Percentiles rank a stretch among this genome's conserved stretches.
Evolutionary conservation across 2,888 invertebrate species (phyloP).

Genomic region (Osmoderma eremita): DNA sequence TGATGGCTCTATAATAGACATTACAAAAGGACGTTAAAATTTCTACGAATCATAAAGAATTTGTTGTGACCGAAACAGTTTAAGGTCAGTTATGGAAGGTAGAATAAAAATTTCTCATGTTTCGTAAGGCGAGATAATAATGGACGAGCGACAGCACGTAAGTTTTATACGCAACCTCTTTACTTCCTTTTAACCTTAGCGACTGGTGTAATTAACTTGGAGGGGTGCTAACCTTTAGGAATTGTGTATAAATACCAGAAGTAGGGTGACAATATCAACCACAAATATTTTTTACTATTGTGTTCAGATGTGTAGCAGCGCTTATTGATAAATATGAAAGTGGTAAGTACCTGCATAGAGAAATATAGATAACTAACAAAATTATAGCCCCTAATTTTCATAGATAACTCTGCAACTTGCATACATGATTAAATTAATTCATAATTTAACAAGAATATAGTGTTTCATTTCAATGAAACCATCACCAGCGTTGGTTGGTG

Average conservation of each 20-base stretch:
- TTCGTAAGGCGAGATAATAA: slow-evolving; percentile 37
- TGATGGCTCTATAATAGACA: slow-evolving; percentile 17
- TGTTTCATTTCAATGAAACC: too few relatives aligned
- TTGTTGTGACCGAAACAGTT: slow-evolving; percentile 34
- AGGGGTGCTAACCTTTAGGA: slow-evolving; percentile 49
- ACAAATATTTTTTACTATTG: slow-evolving; percentile 21
- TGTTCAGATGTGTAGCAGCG: slow-evolving; percentile 27
- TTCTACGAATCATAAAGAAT: slow-evolving; percentile 25
- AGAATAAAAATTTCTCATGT: slow-evolving; percentile 35
- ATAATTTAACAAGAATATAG: too few relatives aligned
- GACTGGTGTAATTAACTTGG: slow-evolving; percentile 48
- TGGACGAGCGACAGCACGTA: slow-evolving; percentile 49
- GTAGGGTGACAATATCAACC: neutral
- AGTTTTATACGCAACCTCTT: slow-evolving; percentile 47
- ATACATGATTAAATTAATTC: too few relatives aligned
- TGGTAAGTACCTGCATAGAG: slow-evolving; percentile 47
- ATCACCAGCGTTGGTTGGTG: too few relatives aligned
- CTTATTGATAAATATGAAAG: slow-evolving; percentile 49
- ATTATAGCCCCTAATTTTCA: too few relatives aligned
- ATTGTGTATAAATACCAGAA: slow-evolving; percentile 43
- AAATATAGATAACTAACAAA: too few relatives aligned
- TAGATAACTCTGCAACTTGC: too few relatives aligned
- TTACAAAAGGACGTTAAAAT: slow-evolving; percentile 17
- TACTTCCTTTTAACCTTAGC: slow-evolving; percentile 53
- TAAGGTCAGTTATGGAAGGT: slow-evolving; percentile 42